Evolutionary conservation across 2,888 invertebrate genomes (phyloP), one percentile per base, ranked within the genome.

Genomic region (Eucera pruinosa): DNA sequence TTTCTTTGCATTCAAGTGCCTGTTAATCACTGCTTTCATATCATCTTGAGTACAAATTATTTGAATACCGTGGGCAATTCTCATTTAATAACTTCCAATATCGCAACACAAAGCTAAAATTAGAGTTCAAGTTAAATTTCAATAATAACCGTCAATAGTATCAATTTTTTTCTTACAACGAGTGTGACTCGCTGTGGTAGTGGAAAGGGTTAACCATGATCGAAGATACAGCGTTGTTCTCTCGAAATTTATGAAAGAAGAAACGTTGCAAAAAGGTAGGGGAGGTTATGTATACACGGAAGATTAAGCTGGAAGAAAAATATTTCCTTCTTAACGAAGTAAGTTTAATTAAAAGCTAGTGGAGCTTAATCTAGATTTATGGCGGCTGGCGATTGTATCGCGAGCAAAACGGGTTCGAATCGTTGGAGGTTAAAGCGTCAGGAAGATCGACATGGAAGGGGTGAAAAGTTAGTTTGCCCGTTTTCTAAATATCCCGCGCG

Each of bases 311-410:
- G 3, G 36, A 18, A 27, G 73, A 50, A 55, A 62, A 73, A 72
- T 61, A 73, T 57, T 73, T 62, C 58, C 25, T 23, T 7, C 36
- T 50, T 55, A 74, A 62, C 74, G 74, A 74, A 64, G 74, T 52
- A 64, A 74, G 75, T 74, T 74, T 74, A 74, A 74, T 74, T 74
- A 74, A 73, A 74, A 50, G 18, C 62, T 18, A 25, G 74, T 74
- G 65, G 75, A 30, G 15, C 25, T 75, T 75, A 75, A 75, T 75
- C 75, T 66, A 52, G 65, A 75, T 66, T 75, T 75, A 75, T 47
- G 45, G 52, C 20, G 50, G 33, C 52, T 47, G 18, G 33, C 75
- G 74, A 74, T 74, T 73, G 74, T 62, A 74, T 73, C 75, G 64
- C 23, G 41, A 50, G 36, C 36, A 57, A 74, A 36, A 64, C 50